These are phyloP conservation scores for Caradrina clavipalpis DNA, from an alignment of 2,888 invertebrate genomes.

Conservation along the genomic window DNA sequence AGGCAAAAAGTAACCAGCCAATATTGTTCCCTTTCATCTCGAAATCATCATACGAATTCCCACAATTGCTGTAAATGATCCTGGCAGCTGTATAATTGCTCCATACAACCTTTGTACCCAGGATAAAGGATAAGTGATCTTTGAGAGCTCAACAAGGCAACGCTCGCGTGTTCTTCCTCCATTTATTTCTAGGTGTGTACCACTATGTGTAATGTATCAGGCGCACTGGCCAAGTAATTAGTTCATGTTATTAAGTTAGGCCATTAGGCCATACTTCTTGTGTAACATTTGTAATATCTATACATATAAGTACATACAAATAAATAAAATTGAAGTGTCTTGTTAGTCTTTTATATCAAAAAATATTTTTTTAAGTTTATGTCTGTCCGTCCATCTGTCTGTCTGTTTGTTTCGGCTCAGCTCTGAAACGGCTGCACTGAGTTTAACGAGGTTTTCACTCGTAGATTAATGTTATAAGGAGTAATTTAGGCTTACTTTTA, in stretches of 20 bases:
- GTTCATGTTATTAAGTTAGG: constrained; percentile 14
- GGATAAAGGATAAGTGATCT: constrained; percentile 27
- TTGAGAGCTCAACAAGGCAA: constrained; percentile 4
- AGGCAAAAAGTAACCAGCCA: neutral
- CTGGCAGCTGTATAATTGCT: constrained; percentile 5
- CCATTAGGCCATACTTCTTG: constrained; percentile 12
- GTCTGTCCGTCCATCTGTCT: no score
- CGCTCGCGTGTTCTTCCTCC: constrained; percentile 14
- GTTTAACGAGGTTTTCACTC: no score
- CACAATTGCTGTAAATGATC: constrained; percentile 7
- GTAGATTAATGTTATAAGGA: no score
- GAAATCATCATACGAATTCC: constrained; percentile 10
- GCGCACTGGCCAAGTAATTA: constrained; percentile 15
- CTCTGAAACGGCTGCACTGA: no score
- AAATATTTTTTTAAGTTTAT: no score
- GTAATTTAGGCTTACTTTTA: no score
- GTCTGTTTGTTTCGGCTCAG: no score
- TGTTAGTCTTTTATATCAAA: no score
- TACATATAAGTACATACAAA: no score
- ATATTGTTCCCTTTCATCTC: neutral
- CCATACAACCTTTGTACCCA: constrained; percentile 18
- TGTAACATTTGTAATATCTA: neutral
- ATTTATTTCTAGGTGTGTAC: constrained; percentile 37
- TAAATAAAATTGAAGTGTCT: no score
- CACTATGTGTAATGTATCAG: constrained; percentile 13